Conservation (phyloP, 2,888 invertebrate genomes). For the Julus scanicus region DNA sequence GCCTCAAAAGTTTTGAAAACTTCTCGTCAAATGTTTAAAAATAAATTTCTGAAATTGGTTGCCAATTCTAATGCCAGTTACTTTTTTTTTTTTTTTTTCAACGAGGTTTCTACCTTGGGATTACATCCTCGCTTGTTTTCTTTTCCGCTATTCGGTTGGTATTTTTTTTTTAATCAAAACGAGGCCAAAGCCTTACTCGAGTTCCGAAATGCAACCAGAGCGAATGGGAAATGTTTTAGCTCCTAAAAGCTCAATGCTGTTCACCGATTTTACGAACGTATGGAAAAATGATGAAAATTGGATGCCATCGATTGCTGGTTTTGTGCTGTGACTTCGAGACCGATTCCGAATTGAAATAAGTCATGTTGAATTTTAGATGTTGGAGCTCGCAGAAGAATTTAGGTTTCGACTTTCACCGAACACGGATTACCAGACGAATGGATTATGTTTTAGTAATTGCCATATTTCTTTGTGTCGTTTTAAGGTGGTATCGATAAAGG, state of each 20-base stretch:
- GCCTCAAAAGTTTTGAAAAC: conserved; percentile 19
- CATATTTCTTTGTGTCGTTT: conserved; percentile 40
- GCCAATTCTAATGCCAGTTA: background rate
- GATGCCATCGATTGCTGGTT: background rate
- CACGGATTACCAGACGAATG: background rate
- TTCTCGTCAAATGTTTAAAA: conserved; percentile 10
- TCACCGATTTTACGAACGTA: background rate
- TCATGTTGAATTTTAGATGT: conserved; percentile 1
- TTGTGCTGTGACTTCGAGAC: background rate
- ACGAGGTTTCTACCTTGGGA: background rate
- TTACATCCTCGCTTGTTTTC: conserved; percentile 2
- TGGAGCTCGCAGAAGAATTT: conserved; percentile 30
- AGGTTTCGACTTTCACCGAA: background rate
- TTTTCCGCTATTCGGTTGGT: conserved; percentile 5
- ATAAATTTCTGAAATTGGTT: conserved; percentile 19
- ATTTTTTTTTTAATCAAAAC: conserved; percentile 1
- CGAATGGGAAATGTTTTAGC: conserved; percentile 1
- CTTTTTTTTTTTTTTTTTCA: background rate
- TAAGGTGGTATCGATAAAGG: conserved; percentile 76
- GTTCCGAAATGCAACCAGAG: background rate
- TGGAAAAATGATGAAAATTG: background rate
- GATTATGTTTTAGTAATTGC: conserved; percentile 31
- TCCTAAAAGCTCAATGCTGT: background rate
- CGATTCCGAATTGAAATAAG: background rate
- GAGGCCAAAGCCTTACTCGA: conserved; percentile 10